phyloP scores from a whole-genome alignment of 2,888 invertebrate species.

The Drosophila borborema region DNA sequence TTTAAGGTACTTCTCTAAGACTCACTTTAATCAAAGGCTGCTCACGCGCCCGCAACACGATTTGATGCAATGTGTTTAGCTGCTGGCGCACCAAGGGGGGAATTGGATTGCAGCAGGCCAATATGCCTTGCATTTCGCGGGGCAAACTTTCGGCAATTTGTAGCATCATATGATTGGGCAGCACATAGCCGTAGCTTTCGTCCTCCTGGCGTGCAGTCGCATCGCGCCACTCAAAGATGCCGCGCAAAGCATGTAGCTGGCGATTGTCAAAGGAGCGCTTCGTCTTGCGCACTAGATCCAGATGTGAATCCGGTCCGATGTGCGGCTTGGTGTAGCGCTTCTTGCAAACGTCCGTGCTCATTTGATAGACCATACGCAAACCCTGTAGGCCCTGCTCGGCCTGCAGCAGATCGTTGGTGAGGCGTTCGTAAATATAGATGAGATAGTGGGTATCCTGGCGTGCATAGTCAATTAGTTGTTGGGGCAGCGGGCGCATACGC shows the following conservation, averaged over 20 bases:
- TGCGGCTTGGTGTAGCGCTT: slow-evolving; percentile 93
- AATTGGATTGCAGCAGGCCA: slow-evolving; percentile 96
- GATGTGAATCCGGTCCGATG: slow-evolving; percentile 89
- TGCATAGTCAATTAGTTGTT: slow-evolving; percentile 93
- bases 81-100: slow-evolving; percentile 89
- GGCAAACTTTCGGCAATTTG: slow-evolving; percentile 95
- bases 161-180: slow-evolving; percentile 98
- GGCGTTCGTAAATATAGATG: slow-evolving; percentile 93
- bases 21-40: slow-evolving; percentile 88
- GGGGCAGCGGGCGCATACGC: slow-evolving; percentile 95
- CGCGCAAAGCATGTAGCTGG: slow-evolving; percentile 93
- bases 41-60: slow-evolving; percentile 90
- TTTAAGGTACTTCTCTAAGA: no score
- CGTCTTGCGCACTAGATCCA: slow-evolving; percentile 91
- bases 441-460: slow-evolving; percentile 97
- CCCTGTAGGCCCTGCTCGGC: slow-evolving; percentile 88
- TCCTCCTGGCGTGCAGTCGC: slow-evolving; percentile 93
- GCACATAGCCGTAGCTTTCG: slow-evolving; percentile 95
- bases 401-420: slow-evolving; percentile 91
- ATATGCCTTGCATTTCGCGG: slow-evolving; percentile 95
- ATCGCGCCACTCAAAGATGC: slow-evolving; percentile 96
- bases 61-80: slow-evolving; percentile 87
- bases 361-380: slow-evolving; percentile 89
- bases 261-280: slow-evolving; percentile 93
- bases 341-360: slow-evolving; percentile 91